Base-by-base conservation (phyloP, 2,888 invertebrate genomes). In the Rosalia funebris region DNA sequence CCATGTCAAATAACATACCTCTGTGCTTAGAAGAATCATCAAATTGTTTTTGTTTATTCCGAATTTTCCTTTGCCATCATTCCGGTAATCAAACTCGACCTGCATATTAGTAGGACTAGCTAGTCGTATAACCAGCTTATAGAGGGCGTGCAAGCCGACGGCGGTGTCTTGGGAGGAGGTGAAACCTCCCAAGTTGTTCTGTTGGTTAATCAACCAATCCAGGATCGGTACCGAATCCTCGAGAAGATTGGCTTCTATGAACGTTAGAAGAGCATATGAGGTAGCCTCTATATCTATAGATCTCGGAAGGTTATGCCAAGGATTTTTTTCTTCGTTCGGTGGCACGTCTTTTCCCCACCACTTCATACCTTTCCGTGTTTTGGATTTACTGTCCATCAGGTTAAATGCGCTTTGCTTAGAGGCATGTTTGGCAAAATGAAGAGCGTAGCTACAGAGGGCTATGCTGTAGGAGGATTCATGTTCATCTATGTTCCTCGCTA, bases 251-350 rank as follows among this genome's bases (percentile, higher is more conserved):
- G 81, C 80, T 56, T 85, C 84, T 10, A 89, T 74, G 76, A 88
- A 88, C 0, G 93, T 89, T 55, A 95, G 83, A 56, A 98, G 82
- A 0, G 90, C 92, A 80, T 97, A 98, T 0, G 96, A 89, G 0
- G 97, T 96, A 70, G 94, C 92, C 79, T 94, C 93, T 2, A 97
- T 88, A 69, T 91, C 89, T 0, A 91, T 87, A 0, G 92, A 89
- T 60, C 87, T 86, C 0, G 92, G 89, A 62, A 88, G 81, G 34
- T 83, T 80, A 64, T 81, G 83, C 89, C 90, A 89, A 0, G 90
- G 89, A 75, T 90, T 90, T 53, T 85, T 85, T 42, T 84, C 83
- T 58, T 88, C 88, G 9, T 77, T 75, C 39, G 82, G 41, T 1
- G 65, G 65, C 1, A 36, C 48, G 82, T 80, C 87, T 61, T 91